phyloP scores from a whole-genome alignment of 2,113 vertebrate species.

The Madoqua kirkii region DNA sequence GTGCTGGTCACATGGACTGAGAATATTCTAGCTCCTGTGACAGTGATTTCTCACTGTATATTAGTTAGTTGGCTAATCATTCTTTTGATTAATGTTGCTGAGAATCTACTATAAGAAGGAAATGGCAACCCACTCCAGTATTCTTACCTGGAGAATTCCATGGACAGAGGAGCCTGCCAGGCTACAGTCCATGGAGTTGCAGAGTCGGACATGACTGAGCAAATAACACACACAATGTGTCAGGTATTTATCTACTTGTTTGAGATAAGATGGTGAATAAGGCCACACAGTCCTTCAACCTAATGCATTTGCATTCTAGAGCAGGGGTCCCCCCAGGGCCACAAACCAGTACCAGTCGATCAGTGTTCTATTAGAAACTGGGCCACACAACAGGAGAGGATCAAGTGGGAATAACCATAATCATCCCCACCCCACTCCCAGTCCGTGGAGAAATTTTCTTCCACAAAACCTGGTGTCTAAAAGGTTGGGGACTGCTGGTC shows the following conservation, averaged over 20 bases:
- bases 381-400: background rate
- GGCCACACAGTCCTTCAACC: background rate
- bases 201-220: background rate
- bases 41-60: background rate
- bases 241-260: background rate
- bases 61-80: background rate
- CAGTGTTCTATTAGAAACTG: background rate
- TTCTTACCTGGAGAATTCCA: background rate
- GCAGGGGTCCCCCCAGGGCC: background rate
- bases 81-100: background rate
- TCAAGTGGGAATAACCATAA: background rate
- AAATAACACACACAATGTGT: background rate
- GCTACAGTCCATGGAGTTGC: background rate
- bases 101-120: background rate
- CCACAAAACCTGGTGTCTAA: background rate
- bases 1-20: background rate
- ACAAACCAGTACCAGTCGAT: background rate
- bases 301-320: background rate
- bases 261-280: background rate
- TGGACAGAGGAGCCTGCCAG: background rate
- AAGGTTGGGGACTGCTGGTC: background rate
- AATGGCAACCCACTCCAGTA: background rate
- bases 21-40: background rate
- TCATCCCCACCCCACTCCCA: background rate
- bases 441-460: background rate